A percentile compares a stretch with the other conserved stretches of the same genome.
phyloP scores from a whole-genome alignment of 1,140 invertebrate species.

The Acromyrmex heyeri region DNA sequence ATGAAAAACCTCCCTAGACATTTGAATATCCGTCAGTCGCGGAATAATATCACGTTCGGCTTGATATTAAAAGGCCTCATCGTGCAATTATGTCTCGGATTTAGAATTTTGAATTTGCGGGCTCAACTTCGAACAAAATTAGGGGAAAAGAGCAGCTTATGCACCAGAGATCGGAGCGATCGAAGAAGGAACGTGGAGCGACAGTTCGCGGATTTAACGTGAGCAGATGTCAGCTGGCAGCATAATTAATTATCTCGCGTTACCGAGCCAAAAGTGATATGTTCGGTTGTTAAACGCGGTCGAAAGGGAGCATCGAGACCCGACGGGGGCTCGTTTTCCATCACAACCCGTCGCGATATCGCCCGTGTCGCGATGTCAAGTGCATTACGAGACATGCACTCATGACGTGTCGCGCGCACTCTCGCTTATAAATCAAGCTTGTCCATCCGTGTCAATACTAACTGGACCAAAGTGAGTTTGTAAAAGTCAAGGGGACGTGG shows the following conservation, averaged over 20 bases:
- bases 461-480: slow-evolving; percentile 70
- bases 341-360: slow-evolving; percentile 55
- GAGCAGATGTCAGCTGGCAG: slow-evolving; percentile 23
- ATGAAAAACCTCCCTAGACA: slow-evolving; percentile 23
- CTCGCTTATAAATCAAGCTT: slow-evolving; percentile 65
- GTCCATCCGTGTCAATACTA: slow-evolving; percentile 60
- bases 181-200: background rate
- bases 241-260: slow-evolving; percentile 55
- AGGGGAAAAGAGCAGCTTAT: background rate
- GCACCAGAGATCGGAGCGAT: background rate
- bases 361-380: slow-evolving; percentile 62
- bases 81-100: slow-evolving; percentile 10
- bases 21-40: slow-evolving; percentile 51
- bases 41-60: slow-evolving; percentile 31
- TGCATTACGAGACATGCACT: slow-evolving; percentile 62
- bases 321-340: slow-evolving; percentile 56
- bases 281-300: slow-evolving; percentile 54
- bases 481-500: slow-evolving; percentile 59
- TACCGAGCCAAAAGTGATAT: slow-evolving; percentile 49
- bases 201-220: background rate
- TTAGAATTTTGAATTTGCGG: background rate
- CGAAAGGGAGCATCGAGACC: slow-evolving; percentile 52
- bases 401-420: slow-evolving; percentile 62
- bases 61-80: slow-evolving; percentile 42
- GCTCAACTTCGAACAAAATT: background rate